These are phyloP conservation scores for Spilogale gracilis DNA, from an alignment of 2,113 vertebrate species.

Conservation along the genomic window DNA sequence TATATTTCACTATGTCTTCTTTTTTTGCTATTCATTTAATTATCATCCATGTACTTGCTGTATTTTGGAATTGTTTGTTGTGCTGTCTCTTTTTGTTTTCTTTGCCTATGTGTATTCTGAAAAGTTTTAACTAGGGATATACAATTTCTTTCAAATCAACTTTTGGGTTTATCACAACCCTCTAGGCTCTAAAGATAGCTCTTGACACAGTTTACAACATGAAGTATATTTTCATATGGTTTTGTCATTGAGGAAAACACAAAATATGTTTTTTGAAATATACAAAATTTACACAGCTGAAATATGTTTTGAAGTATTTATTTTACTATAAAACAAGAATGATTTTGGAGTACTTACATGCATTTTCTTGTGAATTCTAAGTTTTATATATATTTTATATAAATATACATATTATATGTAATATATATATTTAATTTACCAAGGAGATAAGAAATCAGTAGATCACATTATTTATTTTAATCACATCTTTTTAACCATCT, in stretches of 20 bases:
- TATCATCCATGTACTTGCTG: background rate
- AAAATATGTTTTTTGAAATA: background rate
- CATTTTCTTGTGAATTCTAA: background rate
- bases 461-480: background rate
- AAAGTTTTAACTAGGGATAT: background rate
- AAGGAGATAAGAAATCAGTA: background rate
- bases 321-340: background rate
- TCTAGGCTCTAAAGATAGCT: background rate
- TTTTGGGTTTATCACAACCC: background rate
- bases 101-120: background rate
- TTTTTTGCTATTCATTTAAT: background rate
- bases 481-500: background rate
- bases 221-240: background rate
- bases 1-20: background rate
- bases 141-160: background rate
- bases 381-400: background rate
- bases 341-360: background rate
- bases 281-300: background rate
- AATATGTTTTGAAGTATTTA: slow-evolving; percentile 24
- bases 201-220: background rate
- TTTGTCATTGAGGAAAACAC: background rate
- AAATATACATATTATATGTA: background rate
- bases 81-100: background rate
- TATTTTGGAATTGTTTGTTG: background rate
- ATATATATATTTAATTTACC: background rate